phyloP scores from a whole-genome alignment of 64 coral and sea anemone genomes.

The Stylophora pistillata region DNA sequence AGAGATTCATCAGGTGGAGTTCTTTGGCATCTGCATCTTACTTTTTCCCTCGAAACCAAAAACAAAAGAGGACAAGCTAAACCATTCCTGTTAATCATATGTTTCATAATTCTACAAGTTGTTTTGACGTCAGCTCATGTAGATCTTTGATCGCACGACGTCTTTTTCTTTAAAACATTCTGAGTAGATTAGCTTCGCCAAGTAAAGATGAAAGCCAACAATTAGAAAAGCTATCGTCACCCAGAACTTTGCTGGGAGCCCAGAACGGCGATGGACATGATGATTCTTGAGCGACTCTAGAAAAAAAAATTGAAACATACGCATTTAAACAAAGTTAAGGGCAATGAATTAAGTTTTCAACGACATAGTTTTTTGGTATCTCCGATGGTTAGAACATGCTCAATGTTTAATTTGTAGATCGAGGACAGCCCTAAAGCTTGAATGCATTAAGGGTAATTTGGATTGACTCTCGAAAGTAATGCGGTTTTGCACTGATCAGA shows the following conservation, averaged over 20 bases:
- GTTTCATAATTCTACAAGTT: neutral
- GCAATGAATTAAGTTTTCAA: neutral
- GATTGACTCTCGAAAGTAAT: too few relatives aligned
- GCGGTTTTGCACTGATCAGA: too few relatives aligned
- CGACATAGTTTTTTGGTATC: too few relatives aligned
- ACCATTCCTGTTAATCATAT: neutral
- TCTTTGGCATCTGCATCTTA: too few relatives aligned
- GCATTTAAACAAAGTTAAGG: neutral
- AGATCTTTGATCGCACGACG: constrained; percentile 73
- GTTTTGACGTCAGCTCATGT: constrained; percentile 62
- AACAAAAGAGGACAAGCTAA: too few relatives aligned
- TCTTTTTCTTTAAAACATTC: constrained; percentile 85
- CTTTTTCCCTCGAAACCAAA: too few relatives aligned
- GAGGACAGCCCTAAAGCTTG: too few relatives aligned
- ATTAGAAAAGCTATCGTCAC: constrained; percentile 82
- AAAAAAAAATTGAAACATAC: neutral
- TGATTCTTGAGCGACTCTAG: constrained; percentile 86
- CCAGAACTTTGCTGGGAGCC: constrained; percentile 84
- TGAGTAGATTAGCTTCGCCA: constrained; percentile 82
- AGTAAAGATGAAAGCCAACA: constrained; percentile 85
- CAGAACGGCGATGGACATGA: constrained; percentile 47
- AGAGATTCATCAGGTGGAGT: too few relatives aligned
- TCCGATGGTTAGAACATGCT: too few relatives aligned
- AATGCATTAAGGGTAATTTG: too few relatives aligned
- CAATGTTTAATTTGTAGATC: too few relatives aligned